phyloP scores from a whole-genome alignment of 1,140 invertebrate species.

The Drosophila suzukii region DNA sequence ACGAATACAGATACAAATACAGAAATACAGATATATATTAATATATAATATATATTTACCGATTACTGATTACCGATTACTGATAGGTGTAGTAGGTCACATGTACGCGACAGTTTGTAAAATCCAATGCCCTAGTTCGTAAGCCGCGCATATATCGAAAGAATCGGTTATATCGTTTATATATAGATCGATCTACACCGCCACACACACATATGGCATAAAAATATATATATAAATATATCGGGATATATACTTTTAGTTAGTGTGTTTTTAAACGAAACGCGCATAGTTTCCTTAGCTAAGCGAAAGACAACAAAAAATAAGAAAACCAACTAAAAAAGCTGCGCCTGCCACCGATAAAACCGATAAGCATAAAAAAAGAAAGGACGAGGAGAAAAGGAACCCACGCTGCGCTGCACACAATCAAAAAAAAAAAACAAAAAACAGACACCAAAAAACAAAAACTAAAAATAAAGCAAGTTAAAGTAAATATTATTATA shows the following conservation, averaged over 20 bases:
- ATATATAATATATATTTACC: conserved; percentile 22
- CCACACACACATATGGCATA: conserved; percentile 34
- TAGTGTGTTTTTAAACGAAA: conserved; percentile 59
- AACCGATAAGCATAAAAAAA: conserved; percentile 6
- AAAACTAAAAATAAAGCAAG: conserved; percentile 35
- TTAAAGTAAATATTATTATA: conserved; percentile 55
- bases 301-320: conserved; percentile 35
- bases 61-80: conserved; percentile 24
- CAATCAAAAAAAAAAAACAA: conserved; percentile 56
- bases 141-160: conserved; percentile 29
- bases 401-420: conserved; percentile 53
- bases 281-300: conserved; percentile 60
- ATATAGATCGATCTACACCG: conserved; percentile 19
- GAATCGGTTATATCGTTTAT: conserved; percentile 47
- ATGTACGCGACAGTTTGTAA: conserved; percentile 34
- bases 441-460: conserved; percentile 56
- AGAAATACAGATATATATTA: conserved; percentile 19
- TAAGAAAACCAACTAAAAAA: conserved; percentile 20
- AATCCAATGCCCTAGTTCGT: conserved; percentile 45
- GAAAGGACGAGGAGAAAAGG: conserved; percentile 6
- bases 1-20: conserved; percentile 27
- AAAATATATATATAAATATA: conserved; percentile 25
- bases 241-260: conserved; percentile 44
- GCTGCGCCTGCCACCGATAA: conserved; percentile 41
- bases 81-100: conserved; percentile 20